Conservation (phyloP, 2,113 vertebrate species). For the Ranitomeya imitator region DNA sequence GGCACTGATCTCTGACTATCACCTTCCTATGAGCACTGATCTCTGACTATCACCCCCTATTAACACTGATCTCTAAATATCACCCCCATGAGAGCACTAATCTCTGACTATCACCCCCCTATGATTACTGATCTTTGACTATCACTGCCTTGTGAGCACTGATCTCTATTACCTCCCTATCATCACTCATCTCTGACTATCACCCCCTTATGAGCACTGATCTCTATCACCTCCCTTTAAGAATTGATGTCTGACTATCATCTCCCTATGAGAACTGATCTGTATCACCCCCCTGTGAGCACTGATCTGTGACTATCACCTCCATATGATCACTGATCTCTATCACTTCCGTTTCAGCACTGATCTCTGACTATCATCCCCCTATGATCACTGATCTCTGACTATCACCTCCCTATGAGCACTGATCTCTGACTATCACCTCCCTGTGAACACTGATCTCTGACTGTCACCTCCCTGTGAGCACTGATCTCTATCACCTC, state of each 20-base stretch:
- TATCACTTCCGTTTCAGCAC: no score
- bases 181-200: no score
- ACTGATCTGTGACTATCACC: slow-evolving; percentile 24
- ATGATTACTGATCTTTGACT: neutral
- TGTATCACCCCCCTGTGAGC: neutral
- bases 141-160: neutral
- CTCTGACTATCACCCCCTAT: neutral
- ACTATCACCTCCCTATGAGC: neutral
- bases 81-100: neutral
- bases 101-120: slow-evolving; percentile 5
- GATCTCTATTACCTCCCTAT: no score
- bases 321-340: neutral
- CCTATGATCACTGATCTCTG: neutral
- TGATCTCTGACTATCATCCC: slow-evolving; percentile 6
- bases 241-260: neutral
- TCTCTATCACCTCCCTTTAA: no score
- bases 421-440: slow-evolving; percentile 18
- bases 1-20: neutral
- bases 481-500: neutral
- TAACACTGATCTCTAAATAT: neutral
- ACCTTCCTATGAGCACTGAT: neutral
- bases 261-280: slow-evolving; percentile 5
- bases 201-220: neutral
- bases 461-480: neutral
- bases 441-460: slow-evolving; percentile 29